These are phyloP conservation scores for Laterallus jamaicensis DNA, from an alignment of 2,113 vertebrate genomes.

Conservation along the genomic window DNA sequence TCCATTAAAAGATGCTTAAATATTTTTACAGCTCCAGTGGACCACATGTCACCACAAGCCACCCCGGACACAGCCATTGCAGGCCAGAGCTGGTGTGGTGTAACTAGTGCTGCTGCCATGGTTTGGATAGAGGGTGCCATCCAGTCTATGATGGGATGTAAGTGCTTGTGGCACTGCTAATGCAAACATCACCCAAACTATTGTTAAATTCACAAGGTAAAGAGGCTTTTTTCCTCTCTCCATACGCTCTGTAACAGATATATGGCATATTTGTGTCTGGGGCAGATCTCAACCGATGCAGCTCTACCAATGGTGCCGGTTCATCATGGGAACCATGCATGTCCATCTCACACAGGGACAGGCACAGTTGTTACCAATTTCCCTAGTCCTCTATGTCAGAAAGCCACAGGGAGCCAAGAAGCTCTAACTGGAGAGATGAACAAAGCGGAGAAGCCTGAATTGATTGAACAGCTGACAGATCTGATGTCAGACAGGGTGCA, in stretches of 20 bases:
- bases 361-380: neutral
- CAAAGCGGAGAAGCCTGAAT: neutral
- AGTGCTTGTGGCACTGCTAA: neutral
- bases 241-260: neutral
- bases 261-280: neutral
- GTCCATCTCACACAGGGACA: neutral
- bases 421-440: neutral
- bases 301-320: rapidly evolving
- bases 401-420: neutral
- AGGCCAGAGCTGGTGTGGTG: neutral
- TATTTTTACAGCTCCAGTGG: neutral
- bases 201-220: neutral
- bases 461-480: rapidly evolving
- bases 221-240: neutral
- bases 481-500: neutral
- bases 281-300: rapidly evolving
- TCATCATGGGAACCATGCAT: rapidly evolving
- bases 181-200: neutral
- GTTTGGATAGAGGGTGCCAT: neutral
- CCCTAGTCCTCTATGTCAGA: neutral
- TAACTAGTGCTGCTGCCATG: neutral
- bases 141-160: neutral
- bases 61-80: neutral
- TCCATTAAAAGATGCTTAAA: constrained; percentile 14
- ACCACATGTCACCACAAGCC: neutral